Evolutionary conservation across 2,113 vertebrate genomes (phyloP).

Genomic region (Notarius quadriscutis): DNA sequence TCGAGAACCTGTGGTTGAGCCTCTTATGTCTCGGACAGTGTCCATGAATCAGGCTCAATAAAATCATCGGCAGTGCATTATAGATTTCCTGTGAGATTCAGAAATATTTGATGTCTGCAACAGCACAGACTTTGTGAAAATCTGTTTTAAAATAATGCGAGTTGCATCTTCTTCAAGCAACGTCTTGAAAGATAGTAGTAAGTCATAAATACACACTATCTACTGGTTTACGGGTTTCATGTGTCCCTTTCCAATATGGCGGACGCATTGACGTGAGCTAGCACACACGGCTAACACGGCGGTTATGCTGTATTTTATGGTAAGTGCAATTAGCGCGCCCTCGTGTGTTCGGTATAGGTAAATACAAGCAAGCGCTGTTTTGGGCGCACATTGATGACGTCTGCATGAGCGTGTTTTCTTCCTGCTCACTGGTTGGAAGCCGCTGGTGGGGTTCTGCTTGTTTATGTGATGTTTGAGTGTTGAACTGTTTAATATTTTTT

Average conservation of each 20-base stretch:
- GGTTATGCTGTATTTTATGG: too few species aligned
- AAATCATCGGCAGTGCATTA: background rate
- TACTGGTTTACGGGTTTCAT: background rate
- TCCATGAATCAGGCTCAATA: background rate
- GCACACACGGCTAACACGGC: background rate
- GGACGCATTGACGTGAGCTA: background rate
- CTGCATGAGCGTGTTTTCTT: background rate
- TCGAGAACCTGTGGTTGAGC: background rate
- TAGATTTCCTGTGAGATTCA: background rate
- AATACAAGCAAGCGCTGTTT: background rate
- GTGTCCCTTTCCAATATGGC: slow-evolving; percentile 5
- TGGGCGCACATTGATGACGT: slow-evolving; percentile 30
- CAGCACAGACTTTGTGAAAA: background rate
- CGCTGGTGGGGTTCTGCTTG: background rate
- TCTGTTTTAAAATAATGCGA: background rate
- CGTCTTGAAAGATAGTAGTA: too few species aligned
- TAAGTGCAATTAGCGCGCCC: background rate
- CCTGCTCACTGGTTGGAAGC: background rate
- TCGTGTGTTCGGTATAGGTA: background rate
- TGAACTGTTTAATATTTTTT: background rate
- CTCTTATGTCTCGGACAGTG: background rate
- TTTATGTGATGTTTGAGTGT: background rate
- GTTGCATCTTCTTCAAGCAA: background rate
- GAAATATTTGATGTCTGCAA: background rate
- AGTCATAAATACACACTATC: too few species aligned